phyloP scores from a whole-genome alignment of 2,888 invertebrate genomes.

The Pachycephus smyrnensis region DNA sequence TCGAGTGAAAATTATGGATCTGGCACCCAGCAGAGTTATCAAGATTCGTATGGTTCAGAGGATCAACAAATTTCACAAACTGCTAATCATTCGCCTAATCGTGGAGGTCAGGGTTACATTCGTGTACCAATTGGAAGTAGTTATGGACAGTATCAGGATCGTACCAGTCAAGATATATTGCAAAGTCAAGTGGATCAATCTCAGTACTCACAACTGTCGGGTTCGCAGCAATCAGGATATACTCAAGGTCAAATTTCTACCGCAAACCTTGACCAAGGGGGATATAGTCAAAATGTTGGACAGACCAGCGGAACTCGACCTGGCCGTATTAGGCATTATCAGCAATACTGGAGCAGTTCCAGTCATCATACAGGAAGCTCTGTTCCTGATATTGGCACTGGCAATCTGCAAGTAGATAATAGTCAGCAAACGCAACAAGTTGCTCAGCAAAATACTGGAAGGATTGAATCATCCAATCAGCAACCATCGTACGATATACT shows the following conservation, averaged over 20 bases:
- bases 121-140: neutral
- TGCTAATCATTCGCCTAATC: neutral
- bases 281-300: neutral
- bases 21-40: constrained; percentile 9
- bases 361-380: constrained; percentile 19
- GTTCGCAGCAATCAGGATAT: neutral
- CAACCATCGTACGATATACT: neutral
- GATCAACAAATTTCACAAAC: constrained; percentile 12
- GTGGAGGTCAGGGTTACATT: neutral
- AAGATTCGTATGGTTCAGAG: neutral
- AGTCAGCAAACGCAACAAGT: constrained; percentile 9
- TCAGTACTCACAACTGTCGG: neutral
- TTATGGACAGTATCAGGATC: neutral
- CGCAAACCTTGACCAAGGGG: neutral
- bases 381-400: neutral
- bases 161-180: neutral
- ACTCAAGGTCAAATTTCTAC: neutral
- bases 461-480: neutral
- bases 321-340: constrained; percentile 28
- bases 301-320: neutral
- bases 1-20: neutral
- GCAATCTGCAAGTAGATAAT: neutral
- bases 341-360: constrained; percentile 41
- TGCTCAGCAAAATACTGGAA: constrained; percentile 3
- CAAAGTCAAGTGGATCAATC: constrained; percentile 5